A percentile compares a stretch with the other conserved stretches of the same genome.
phyloP scores from a whole-genome alignment of 64 coral and sea anemone species.

The Anthopleura sola region DNA sequence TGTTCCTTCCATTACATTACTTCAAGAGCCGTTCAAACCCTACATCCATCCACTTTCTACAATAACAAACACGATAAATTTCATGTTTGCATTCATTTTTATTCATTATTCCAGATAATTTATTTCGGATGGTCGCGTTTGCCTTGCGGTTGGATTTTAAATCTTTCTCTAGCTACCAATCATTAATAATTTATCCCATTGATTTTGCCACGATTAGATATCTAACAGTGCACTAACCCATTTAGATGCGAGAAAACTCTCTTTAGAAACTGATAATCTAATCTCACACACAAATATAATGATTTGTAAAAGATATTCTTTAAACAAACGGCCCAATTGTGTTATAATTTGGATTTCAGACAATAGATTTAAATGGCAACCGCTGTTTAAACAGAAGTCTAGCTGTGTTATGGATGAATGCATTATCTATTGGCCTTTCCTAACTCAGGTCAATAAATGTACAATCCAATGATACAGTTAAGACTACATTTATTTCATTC shows the following conservation, averaged over 20 bases:
- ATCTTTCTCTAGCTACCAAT: neutral
- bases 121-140: neutral
- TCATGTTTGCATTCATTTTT: neutral
- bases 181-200: constrained; percentile 20
- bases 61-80: neutral
- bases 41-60: neutral
- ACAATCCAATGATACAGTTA: neutral
- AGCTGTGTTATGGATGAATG: neutral
- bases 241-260: neutral
- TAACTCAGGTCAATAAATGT: neutral
- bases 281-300: neutral
- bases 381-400: neutral
- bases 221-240: neutral
- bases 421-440: neutral
- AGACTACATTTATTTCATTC: neutral
- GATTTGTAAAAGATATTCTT: neutral
- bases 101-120: neutral
- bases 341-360: neutral
- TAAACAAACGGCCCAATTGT: neutral
- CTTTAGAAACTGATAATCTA: neutral
- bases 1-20: neutral
- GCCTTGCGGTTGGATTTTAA: neutral
- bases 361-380: neutral
- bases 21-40: neutral
- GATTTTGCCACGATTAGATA: constrained; percentile 28